Evolutionary conservation across 1,140 invertebrate species (phyloP).

Genomic region (Globodera ellingtonae): DNA sequence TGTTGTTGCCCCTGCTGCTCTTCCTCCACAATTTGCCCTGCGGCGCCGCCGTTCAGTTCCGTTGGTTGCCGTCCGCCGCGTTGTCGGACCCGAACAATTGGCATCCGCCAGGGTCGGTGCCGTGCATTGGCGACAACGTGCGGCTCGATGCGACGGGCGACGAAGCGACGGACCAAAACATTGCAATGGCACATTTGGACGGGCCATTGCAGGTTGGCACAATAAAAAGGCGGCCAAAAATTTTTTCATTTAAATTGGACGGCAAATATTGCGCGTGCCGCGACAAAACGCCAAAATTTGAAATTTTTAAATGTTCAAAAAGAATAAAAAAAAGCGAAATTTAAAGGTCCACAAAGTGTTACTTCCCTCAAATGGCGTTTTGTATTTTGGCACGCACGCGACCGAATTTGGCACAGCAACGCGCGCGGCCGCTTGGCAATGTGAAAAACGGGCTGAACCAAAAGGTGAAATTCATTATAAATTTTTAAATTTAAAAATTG

Average conservation of each 20-base stretch:
- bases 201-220: neutral
- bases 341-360: neutral
- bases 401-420: neutral
- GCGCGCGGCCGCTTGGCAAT: neutral
- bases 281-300: neutral
- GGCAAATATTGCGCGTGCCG: too few species aligned
- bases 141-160: neutral
- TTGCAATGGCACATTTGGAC: neutral
- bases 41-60: neutral
- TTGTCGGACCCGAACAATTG: neutral
- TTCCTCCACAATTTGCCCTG: neutral
- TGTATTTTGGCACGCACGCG: slow-evolving; percentile 8
- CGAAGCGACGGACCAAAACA: neutral
- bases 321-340: neutral
- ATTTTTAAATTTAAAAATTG: neutral
- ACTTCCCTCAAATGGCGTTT: slow-evolving; percentile 17
- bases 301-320: too few species aligned
- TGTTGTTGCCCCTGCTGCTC: neutral
- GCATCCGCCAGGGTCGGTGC: neutral
- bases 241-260: too few species aligned
- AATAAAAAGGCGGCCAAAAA: too few species aligned
- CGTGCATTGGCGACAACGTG: neutral
- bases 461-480: neutral
- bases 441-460: neutral
- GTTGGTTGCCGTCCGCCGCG: neutral